phyloP scores from a whole-genome alignment of 35 echinoderm and acorn worm genomes.

The Apostichopus californicus region DNA sequence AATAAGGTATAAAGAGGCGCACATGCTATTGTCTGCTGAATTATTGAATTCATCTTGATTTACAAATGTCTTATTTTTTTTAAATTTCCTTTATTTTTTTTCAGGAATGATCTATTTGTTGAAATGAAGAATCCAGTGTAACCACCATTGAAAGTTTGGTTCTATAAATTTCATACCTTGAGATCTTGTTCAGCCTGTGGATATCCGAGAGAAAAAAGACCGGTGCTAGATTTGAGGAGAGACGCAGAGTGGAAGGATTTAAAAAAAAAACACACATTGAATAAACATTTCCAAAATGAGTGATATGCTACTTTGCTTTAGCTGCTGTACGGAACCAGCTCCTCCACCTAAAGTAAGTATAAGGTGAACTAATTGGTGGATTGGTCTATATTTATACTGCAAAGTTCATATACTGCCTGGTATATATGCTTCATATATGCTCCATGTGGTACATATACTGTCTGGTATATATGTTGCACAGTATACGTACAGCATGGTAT shows the following conservation, averaged over 20 bases:
- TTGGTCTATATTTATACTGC: neutral
- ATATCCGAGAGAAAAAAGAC: neutral
- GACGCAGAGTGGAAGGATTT: neutral
- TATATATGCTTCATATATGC: too few relatives aligned
- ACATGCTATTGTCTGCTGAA: too few relatives aligned
- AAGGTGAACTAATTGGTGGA: too few relatives aligned
- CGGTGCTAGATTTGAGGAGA: neutral
- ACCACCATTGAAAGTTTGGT: neutral
- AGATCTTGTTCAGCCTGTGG: neutral
- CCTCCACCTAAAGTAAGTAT: slow-evolving; percentile 22
- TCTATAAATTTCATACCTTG: neutral
- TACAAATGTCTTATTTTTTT: neutral
- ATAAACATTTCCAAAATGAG: slow-evolving; percentile 6
- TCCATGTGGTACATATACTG: too few relatives aligned
- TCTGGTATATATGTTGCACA: neutral
- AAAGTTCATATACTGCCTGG: too few relatives aligned
- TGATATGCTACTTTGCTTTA: slow-evolving; percentile 38
- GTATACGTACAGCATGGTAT: too few relatives aligned
- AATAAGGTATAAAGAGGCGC: too few relatives aligned
- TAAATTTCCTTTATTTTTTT: neutral
- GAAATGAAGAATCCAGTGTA: neutral
- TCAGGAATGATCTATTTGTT: neutral
- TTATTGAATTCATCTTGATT: too few relatives aligned
- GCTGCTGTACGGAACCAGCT: slow-evolving; percentile 34
- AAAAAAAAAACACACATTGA: neutral